Base-by-base conservation (phyloP, 2,113 vertebrate genomes). In the Tychaedon coryphoeus region DNA sequence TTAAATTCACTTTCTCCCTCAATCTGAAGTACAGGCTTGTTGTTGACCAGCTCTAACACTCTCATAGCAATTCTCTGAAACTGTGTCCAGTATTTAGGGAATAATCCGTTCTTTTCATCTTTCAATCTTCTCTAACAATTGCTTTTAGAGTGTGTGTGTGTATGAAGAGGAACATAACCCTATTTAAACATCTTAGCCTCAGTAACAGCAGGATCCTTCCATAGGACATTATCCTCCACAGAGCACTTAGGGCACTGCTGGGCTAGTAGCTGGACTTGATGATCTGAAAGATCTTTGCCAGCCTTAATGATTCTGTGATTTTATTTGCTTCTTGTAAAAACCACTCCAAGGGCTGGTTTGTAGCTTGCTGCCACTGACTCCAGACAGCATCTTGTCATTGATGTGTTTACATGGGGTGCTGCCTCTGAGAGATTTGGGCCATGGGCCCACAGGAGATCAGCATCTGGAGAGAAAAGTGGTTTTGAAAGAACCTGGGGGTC, bases 1-100 rank as follows among this genome's bases (percentile, higher is more conserved):
- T 33, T 88, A 53, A 73, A 86, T 70, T 60, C 33, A 43, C 43
- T 86, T 96, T 94, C 82, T 65, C 33, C 45, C 36, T 71, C 33
- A 14, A 5, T 43, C 51, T 81, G 61, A 90, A 81, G 34, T 76
- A 33, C 61, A 43, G 36, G 9, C 24, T 15, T 57, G 19, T 15
- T 70, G 33, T 60, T 83, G 60, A 75, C 20, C 57, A 51, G 25
- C 38, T 84, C 56, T 80, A 92, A 28, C 26, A 34, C 11, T 24
- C 11, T 1, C 1, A 1, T 5, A 74, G 48, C 53, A 69, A 9
- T 78, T 66, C 57, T 71, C 51, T 71, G 60, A 40, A 66, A 28
- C 14, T 25, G 33, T 33, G 38, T 10, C 22, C 42, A 28, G 18
- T 51, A 40, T 60, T 77, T 64, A 56, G 47, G 19, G 34, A 86